Conservation (phyloP, 2,113 vertebrate species). For the Numenius arquata region DNA sequence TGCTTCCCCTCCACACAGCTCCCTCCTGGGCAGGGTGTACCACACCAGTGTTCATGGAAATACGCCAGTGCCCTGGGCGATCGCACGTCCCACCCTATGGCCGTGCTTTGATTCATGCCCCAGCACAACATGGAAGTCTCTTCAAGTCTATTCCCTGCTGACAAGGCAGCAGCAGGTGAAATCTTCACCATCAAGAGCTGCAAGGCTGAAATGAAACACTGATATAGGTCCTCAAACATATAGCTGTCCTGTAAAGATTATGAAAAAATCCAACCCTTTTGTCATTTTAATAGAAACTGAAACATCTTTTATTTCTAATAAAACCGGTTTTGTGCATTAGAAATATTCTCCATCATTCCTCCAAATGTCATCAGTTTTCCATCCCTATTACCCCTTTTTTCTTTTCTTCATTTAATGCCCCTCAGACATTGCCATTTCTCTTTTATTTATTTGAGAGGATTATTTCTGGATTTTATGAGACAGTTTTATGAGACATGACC, state of each 20-base stretch:
- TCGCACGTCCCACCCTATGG: not conserved
- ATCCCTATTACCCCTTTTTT: not conserved
- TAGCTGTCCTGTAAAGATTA: not conserved
- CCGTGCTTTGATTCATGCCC: rapidly evolving
- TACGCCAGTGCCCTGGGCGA: not conserved
- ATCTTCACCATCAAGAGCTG: not conserved
- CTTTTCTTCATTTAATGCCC: not conserved
- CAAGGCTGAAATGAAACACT: not conserved
- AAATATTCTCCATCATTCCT: not conserved
- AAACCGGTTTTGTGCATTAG: rapidly evolving
- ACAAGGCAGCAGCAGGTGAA: not conserved
- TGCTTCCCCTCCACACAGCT: not conserved
- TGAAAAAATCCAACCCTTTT: not conserved
- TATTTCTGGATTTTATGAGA: constrained; percentile 14
- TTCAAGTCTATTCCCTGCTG: not conserved
- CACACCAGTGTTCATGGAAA: not conserved
- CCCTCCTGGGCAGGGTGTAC: not conserved
- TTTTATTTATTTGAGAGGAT: constrained; percentile 3
- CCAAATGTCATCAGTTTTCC: not conserved
- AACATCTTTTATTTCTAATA: not conserved
- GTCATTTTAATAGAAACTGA: not conserved
- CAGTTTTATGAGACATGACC: not conserved
- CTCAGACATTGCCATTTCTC: not conserved
- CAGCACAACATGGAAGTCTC: not conserved
- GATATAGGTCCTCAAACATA: not conserved